Evolutionary conservation across 2,113 vertebrate genomes (phyloP), one percentile per base, ranked within the genome.

Genomic region (Chitala chitala): DNA sequence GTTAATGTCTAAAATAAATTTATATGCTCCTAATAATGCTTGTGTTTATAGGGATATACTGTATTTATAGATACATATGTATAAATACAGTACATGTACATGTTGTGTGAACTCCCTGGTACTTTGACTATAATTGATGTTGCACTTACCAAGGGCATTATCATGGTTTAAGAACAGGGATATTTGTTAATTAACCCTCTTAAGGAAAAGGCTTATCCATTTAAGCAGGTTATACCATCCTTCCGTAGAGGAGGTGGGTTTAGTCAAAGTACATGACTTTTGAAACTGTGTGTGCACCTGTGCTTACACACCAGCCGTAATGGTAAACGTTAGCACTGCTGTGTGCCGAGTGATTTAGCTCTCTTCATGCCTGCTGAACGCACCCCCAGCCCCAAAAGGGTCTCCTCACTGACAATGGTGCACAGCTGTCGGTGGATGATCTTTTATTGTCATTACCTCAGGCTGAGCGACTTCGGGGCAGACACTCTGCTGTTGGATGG

Each of bases 201-300:
- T 65, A 58, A 56, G 70, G 72, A 69, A 68, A 69, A 75, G 64
- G 72, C 50, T 56, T 78, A 61, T 46, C 65, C 69, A 65, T 54
- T 40, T 73, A 69, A 65, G 42, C 50, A 48, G 59, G 72, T 63
- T 75, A 61, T 70, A 58, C 55, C 31, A 55, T 44, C 46, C 55
- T 61, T 44, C 31, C 31, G 13, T 38, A 33, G 31, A 31, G 73
- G n/a, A 65, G 51, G 42, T 40, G 24, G 71, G 58, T 76, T 71
- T 29, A 66, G 73, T 44, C 17, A 65, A 48, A n/a, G 17, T 33
- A 13, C 20, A 26, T 64, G 4, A 17, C 26, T 73, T 42, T 33
- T 31, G 71, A 17, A 22, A 31, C 33, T 53, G 10, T 53, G 48
- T 55, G 6, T 63, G 40, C 17, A 22, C 9, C 26, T 66, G 13